phyloP scores from a whole-genome alignment of 2,797 vertebrate genomes.

The Myripristis murdjan region DNA sequence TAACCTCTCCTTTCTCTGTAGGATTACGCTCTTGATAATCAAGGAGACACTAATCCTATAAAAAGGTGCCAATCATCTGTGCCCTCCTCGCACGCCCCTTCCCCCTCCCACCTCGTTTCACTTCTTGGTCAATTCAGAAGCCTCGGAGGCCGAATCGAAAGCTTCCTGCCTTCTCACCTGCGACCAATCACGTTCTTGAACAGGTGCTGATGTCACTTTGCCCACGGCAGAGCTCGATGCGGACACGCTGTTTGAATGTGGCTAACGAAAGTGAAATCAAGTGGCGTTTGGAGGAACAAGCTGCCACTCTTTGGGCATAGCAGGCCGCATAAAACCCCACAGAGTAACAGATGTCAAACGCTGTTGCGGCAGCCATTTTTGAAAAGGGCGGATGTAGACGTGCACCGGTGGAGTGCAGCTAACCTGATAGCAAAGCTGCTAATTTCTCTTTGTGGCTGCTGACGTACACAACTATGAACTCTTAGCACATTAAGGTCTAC shows the following conservation, averaged over 20 bases:
- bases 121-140: constrained; percentile 29
- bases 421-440: background rate
- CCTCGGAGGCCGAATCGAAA: constrained; percentile 22
- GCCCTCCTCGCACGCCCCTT: constrained; percentile 50
- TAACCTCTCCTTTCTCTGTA: constrained; percentile 72
- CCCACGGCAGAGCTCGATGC: constrained; percentile 1
- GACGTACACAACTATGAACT: background rate
- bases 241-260: too few species aligned
- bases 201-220: constrained; percentile 19
- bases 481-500: background rate
- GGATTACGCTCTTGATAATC: constrained; percentile 84
- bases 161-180: constrained; percentile 39
- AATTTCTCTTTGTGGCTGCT: background rate
- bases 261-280: constrained; percentile 10
- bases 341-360: constrained; percentile 72
- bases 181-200: constrained; percentile 9
- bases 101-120: constrained; percentile 47
- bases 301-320: constrained; percentile 28
- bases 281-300: constrained; percentile 37
- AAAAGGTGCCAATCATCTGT: constrained; percentile 79
- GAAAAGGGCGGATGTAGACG: constrained; percentile 46
- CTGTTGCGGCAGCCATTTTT: constrained; percentile 55
- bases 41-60: constrained; percentile 84
- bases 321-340: constrained; percentile 55
- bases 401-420: background rate